Evolutionary conservation across 2,888 invertebrate species (phyloP).

Genomic region (Catocala fraxini): DNA sequence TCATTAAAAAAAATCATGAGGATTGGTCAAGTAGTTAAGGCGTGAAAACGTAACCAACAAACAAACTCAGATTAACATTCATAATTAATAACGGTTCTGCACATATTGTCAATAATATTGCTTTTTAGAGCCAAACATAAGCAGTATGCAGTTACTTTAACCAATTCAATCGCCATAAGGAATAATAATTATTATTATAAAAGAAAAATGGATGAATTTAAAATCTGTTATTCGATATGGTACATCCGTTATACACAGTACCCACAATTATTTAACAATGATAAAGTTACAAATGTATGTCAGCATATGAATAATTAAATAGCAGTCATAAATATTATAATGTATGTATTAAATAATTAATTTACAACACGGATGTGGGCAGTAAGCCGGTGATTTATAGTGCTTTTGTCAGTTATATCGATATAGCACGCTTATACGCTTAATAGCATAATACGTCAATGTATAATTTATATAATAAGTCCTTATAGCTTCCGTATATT

Average conservation of each 20-base stretch:
- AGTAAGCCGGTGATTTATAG: constrained; percentile 44
- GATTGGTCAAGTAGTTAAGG: too few species aligned
- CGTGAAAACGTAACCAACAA: too few species aligned
- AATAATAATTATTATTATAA: too few species aligned
- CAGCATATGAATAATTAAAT: constrained; percentile 17
- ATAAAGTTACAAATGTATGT: constrained; percentile 12
- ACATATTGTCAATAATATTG: too few species aligned
- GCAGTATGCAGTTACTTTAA: too few species aligned
- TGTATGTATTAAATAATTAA: constrained; percentile 35
- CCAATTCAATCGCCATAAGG: too few species aligned
- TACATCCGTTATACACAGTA: not conserved
- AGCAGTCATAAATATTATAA: constrained; percentile 26
- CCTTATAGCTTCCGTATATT: constrained; percentile 8
- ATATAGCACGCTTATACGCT: constrained; percentile 10
- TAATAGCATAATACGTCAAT: constrained; percentile 1
- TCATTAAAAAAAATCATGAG: too few species aligned
- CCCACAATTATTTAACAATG: constrained; percentile 1
- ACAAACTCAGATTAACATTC: too few species aligned
- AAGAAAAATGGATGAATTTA: too few species aligned
- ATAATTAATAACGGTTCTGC: too few species aligned
- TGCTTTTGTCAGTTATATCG: constrained; percentile 22
- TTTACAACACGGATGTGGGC: constrained; percentile 45
- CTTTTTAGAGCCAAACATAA: too few species aligned
- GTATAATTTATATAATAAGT: not conserved
- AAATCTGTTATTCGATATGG: not conserved